These are phyloP conservation scores for Micromys minutus DNA, from an alignment of 2,113 vertebrate species.

Conservation along the genomic window DNA sequence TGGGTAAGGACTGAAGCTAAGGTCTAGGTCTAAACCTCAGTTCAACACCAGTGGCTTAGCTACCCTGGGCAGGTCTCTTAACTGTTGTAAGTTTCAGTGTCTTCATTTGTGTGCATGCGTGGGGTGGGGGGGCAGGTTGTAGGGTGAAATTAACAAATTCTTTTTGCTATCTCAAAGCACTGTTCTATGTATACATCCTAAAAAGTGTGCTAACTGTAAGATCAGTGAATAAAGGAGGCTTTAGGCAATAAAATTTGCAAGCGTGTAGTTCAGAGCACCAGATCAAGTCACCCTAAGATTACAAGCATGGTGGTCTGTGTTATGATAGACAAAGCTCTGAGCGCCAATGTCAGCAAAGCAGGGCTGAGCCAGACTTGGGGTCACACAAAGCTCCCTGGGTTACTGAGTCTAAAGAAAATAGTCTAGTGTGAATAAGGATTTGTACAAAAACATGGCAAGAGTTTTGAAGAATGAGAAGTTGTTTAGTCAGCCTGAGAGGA, in stretches of 20 bases:
- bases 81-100: background rate
- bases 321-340: background rate
- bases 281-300: background rate
- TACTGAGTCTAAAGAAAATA: background rate
- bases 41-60: background rate
- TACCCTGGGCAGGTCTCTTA: background rate
- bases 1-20: background rate
- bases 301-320: too few species aligned
- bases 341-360: background rate
- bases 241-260: background rate
- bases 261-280: background rate
- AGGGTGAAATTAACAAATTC: background rate
- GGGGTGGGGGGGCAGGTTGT: background rate
- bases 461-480: conserved; percentile 22
- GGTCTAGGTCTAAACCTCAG: background rate
- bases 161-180: background rate
- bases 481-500: background rate
- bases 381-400: background rate
- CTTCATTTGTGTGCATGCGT: conserved; percentile 2
- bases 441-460: background rate
- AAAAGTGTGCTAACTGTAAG: background rate
- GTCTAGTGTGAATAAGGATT: background rate
- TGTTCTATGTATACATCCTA: background rate
- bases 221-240: background rate
- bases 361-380: background rate